A percentile compares a stretch with the other conserved stretches of the same genome.
Evolutionary conservation across 2,797 vertebrate genomes (phyloP).

Genomic region (Galago senegalensis): DNA sequence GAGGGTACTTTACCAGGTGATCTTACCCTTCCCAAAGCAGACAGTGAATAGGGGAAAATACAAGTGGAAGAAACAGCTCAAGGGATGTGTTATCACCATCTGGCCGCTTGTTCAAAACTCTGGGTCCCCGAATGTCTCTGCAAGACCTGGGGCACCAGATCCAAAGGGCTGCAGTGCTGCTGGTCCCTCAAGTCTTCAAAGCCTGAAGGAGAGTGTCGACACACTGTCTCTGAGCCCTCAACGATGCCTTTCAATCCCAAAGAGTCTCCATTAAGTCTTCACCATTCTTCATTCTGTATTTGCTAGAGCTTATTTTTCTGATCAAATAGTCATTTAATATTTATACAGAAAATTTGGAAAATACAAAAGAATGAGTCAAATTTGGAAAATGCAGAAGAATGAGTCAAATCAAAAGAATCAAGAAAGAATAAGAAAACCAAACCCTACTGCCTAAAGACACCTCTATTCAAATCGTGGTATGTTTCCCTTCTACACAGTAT

Average conservation of each 20-base stretch:
- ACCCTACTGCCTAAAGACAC: not conserved
- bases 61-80: not conserved
- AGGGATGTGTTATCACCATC: not conserved
- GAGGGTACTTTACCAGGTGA: not conserved
- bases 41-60: not conserved
- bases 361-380: not conserved
- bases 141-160: not conserved
- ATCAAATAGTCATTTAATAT: slow-evolving; percentile 48
- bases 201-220: not conserved
- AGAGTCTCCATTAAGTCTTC: not conserved
- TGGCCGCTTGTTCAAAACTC: slow-evolving; percentile 15
- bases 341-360: slow-evolving; percentile 45
- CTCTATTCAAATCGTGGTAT: slow-evolving; percentile 16
- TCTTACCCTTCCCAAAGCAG: slow-evolving; percentile 24
- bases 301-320: slow-evolving; percentile 63
- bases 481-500: slow-evolving; percentile 32
- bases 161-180: not conserved
- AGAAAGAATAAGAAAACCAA: not conserved
- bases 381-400: no score
- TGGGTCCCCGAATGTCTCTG: not conserved
- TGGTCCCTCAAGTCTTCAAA: not conserved
- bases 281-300: slow-evolving; percentile 21
- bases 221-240: not conserved
- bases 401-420: no score
- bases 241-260: not conserved